A percentile compares a stretch with the other conserved stretches of the same genome.
phyloP scores from a whole-genome alignment of 2,113 vertebrate genomes.

The Trematocara nigrifrons region DNA sequence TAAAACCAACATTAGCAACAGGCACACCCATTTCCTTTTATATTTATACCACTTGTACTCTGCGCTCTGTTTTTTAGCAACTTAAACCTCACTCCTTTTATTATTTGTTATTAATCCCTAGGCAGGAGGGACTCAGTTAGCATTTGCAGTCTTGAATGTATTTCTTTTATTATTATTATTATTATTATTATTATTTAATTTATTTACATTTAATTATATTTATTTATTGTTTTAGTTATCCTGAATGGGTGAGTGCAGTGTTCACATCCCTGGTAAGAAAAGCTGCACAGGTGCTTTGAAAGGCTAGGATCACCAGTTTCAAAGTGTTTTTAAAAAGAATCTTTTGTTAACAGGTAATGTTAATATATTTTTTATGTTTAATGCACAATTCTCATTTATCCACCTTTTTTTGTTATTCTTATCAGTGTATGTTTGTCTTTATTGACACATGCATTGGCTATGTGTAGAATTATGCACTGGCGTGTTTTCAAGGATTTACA shows the following conservation, averaged over 20 bases:
- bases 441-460: background rate
- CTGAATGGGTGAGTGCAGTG: background rate
- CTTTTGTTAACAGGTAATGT: background rate
- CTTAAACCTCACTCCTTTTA: background rate
- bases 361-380: background rate
- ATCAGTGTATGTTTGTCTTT: background rate
- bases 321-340: background rate
- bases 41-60: background rate
- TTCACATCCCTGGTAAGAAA: background rate
- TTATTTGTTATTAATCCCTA: background rate
- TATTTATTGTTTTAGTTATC: background rate
- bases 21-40: background rate
- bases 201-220: background rate
- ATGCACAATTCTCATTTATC: background rate
- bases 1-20: conserved; percentile 20
- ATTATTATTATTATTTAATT: background rate
- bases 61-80: background rate
- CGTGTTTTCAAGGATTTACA: background rate
- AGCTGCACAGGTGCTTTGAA: background rate
- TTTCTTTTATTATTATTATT: background rate
- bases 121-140: background rate
- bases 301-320: background rate
- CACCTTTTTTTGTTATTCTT: background rate
- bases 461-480: background rate
- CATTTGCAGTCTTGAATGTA: background rate